phyloP scores from a whole-genome alignment of 2,113 vertebrate genomes.

The Limnothrissa miodon region DNA sequence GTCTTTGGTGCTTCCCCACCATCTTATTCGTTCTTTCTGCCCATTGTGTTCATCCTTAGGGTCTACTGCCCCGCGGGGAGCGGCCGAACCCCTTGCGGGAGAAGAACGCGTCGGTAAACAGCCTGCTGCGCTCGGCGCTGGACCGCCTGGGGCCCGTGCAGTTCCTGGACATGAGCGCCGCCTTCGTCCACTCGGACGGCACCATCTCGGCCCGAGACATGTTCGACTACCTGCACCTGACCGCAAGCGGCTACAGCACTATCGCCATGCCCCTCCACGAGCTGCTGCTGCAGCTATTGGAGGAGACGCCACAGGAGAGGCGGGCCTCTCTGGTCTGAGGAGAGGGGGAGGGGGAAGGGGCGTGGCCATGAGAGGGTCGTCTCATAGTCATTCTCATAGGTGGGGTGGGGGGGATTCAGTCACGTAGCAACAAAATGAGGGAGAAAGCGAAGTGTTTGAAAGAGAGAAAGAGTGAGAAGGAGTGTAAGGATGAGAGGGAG shows the following conservation, averaged over 20 bases:
- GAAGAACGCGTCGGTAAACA: slow-evolving; percentile 89
- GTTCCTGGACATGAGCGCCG: slow-evolving; percentile 82
- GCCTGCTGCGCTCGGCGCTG: slow-evolving; percentile 79
- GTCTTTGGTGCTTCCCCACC: not conserved
- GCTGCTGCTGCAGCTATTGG: slow-evolving; percentile 95
- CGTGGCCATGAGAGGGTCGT: not conserved
- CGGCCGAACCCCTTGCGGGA: slow-evolving; percentile 90
- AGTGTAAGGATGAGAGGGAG: not conserved
- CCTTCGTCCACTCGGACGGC: slow-evolving; percentile 92
- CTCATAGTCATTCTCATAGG: not conserved
- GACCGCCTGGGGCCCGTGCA: slow-evolving; percentile 82
- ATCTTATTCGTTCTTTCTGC: not conserved
- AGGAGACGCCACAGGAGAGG: slow-evolving; percentile 93
- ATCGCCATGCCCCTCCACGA: slow-evolving; percentile 90
- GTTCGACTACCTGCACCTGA: slow-evolving; percentile 98
- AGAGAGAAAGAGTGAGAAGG: not conserved
- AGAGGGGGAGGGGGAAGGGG: not conserved
- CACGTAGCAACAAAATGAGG: slow-evolving; percentile 2
- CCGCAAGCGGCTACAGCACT: slow-evolving; percentile 81
- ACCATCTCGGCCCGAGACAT: slow-evolving; percentile 90
- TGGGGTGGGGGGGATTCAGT: not conserved
- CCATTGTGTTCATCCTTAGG: slow-evolving; percentile 63
- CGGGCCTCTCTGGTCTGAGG: slow-evolving; percentile 86
- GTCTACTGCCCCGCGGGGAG: slow-evolving; percentile 92
- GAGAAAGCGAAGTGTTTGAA: not conserved